A percentile compares a stretch with the other conserved stretches of the same genome.
phyloP scores from a whole-genome alignment of 2,113 vertebrate genomes.

The Pleuronectes platessa region DNA sequence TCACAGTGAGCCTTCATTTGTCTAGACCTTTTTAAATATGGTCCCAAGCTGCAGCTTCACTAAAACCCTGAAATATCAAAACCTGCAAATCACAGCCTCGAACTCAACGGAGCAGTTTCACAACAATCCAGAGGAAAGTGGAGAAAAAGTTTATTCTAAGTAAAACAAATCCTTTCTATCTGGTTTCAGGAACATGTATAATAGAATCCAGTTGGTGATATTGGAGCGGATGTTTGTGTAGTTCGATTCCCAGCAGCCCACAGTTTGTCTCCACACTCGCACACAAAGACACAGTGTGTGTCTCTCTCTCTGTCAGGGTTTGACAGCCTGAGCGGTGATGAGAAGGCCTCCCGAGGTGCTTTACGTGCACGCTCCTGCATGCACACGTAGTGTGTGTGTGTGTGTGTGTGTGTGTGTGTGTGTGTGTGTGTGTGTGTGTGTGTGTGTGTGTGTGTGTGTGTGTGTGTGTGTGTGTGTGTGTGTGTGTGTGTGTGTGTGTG shows the following conservation, averaged over 20 bases:
- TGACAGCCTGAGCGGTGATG: conserved; percentile 19
- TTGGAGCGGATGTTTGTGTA: neutral
- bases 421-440: conserved; percentile 3
- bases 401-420: conserved; percentile 6
- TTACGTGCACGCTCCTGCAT: conserved; percentile 1
- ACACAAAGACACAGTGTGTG: conserved; percentile 26
- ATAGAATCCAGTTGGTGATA: neutral
- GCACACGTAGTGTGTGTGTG: neutral
- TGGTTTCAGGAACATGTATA: neutral
- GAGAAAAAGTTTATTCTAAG: neutral
- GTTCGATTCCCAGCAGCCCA: no score
- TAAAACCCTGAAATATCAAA: neutral
- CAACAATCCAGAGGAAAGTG: no score
- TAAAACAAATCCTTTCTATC: neutral
- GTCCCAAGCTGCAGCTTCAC: neutral
- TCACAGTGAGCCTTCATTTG: conserved; percentile 8
- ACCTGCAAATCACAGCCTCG: neutral
- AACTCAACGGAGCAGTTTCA: neutral
- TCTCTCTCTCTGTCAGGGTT: conserved; percentile 9
- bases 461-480: conserved; percentile 4
- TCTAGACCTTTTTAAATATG: conserved; percentile 44
- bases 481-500: conserved; percentile 6
- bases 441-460: conserved; percentile 4
- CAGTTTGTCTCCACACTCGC: neutral
- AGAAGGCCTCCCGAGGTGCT: conserved; percentile 27